phyloP scores from a whole-genome alignment of 1,140 invertebrate genomes.

The Solenopsis fugax region DNA sequence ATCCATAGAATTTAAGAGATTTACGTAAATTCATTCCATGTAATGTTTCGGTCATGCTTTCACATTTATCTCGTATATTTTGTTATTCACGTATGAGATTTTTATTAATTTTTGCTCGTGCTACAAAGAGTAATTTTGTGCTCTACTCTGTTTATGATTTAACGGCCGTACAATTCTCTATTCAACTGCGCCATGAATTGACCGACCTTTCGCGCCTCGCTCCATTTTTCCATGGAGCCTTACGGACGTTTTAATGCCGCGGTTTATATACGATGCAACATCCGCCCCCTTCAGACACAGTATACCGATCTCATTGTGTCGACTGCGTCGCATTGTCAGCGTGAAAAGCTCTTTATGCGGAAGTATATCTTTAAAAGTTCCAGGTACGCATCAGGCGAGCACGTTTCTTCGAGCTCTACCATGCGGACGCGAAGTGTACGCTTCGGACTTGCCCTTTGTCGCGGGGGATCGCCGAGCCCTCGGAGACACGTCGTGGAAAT shows the following conservation, averaged over 20 bases:
- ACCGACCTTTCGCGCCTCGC: slow-evolving; percentile 15
- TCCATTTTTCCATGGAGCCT: slow-evolving; percentile 20
- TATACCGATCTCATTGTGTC: slow-evolving; percentile 48
- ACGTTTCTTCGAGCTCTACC: slow-evolving; percentile 39
- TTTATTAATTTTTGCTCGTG: slow-evolving; percentile 7
- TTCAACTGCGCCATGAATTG: slow-evolving; percentile 6
- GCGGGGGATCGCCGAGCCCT: neutral
- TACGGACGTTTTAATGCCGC: slow-evolving; percentile 64
- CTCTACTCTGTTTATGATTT: neutral
- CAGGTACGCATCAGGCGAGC: slow-evolving; percentile 17
- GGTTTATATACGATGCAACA: slow-evolving; percentile 62
- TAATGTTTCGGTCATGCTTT: neutral
- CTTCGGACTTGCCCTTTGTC: slow-evolving; percentile 30
- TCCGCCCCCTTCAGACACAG: slow-evolving; percentile 59
- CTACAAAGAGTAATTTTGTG: slow-evolving; percentile 2
- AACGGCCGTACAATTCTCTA: neutral
- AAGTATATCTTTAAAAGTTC: slow-evolving; percentile 24
- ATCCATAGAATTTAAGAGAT: neutral
- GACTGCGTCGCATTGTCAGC: slow-evolving; percentile 55
- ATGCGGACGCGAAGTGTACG: neutral
- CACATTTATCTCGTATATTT: neutral
- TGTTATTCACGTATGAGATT: neutral
- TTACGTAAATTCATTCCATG: neutral
- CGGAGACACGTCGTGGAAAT: slow-evolving; percentile 8
- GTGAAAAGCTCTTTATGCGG: slow-evolving; percentile 57